Evolutionary conservation across 2,888 invertebrate genomes (phyloP), one percentile per base, ranked within the genome.

Genomic region (Ypsolopha sequella): DNA sequence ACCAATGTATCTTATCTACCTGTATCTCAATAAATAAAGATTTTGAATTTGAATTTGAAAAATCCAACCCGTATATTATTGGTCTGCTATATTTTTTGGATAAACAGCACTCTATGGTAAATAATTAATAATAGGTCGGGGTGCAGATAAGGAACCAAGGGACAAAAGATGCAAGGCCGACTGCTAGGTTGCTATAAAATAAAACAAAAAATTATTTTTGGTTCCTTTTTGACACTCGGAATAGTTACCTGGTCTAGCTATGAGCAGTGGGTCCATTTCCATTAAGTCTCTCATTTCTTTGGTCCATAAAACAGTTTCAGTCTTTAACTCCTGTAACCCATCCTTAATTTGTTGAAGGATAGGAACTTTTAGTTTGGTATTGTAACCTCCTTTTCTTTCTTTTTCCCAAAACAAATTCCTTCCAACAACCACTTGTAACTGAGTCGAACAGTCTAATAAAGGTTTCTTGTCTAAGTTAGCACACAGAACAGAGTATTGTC

Each of bases 201-300:
- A 24, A 24, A 24, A 24, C n/a, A n/a, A n/a, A n/a, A n/a, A n/a
- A n/a, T n/a, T n/a, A n/a, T n/a, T n/a, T n/a, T n/a, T n/a, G n/a
- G n/a, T n/a, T n/a, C n/a, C n/a, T 24, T 2, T 24, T 24, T 24
- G 24, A 24, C 24, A 24, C 24, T 24, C 24, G 2, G 24, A 24
- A 24, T 36, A 53, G 63, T 65, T 68, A 82, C 90, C 91, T 62
- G 90, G 86, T 61, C 86, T 70, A 35, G 84, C 72, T 56, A 84
- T 60, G 76, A 91, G 55, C 9, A 90, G 63, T 0, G 91, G 91
- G 77, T 95, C 93, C 43, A 82, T 80, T 60, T 87, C 84, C 9
- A 92, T 68, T 51, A 86, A 78, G 53, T 93, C 92, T 59, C 88
- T 90, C 1, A 91, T 66, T 87, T 95, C 95, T 56, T 91, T 68